Base-by-base conservation (phyloP, 2,113 vertebrate species). In the Perca fluviatilis region DNA sequence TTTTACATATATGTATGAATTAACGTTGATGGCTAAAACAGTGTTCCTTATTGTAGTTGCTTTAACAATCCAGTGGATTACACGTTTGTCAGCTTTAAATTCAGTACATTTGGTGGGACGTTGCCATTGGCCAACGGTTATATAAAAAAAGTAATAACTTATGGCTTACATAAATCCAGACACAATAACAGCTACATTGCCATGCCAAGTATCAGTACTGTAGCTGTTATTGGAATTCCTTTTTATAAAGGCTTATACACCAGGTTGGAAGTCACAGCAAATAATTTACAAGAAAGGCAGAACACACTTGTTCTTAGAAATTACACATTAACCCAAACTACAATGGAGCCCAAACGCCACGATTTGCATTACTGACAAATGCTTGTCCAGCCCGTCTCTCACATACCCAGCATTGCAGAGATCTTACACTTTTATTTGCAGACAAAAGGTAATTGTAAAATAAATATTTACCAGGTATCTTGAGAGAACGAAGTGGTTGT, bases 241-340 rank as follows among this genome's bases (percentile, higher is more conserved):
- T 3, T 3, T 19, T 40, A 12, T 16, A 40, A 74, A 74, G 16
- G 15, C 27, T 36, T 61, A 66, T 19, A 58, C 40, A 64, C 12
- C 53, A 18, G 27, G 74, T n/a, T 79, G 80, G 77, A 90, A 71
- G 72, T 80, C 66, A 82, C 54, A 56, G 88, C 89, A 89, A 94
- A 95, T 94, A 63, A 94, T 92, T 93, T 58, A 92, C 83, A 51
- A 51, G 66, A 83, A 67, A 74, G 36, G 53, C 75, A 81, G 83
- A 79, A 69, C 36, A 23, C 77, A 33, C 23, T 80, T 58, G 50
- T 78, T 70, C 80, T 43, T n/a, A 63, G 4, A 82, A 75, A 89
- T 92, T 88, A 94, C 82, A 86, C 23, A 94, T 94, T 95, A 94
- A 93, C 94, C 94, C 61, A 61, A 78, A 72, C 25, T 60, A 76